Evolutionary conservation across 2,113 vertebrate species (phyloP).

Genomic region (Neofelis nebulosa): DNA sequence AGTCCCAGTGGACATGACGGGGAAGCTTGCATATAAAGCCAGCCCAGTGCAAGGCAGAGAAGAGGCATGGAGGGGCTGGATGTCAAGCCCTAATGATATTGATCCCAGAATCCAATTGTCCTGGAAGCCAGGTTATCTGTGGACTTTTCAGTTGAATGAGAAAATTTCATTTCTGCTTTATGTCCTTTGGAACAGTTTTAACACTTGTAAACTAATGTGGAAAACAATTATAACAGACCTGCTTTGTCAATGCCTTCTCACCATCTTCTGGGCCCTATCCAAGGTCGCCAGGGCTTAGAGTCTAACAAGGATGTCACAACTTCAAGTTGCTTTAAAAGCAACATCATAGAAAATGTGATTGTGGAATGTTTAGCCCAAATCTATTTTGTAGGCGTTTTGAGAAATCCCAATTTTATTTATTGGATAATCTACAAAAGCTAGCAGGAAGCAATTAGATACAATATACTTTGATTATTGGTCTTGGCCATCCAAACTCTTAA

Average conservation of each 20-base stretch:
- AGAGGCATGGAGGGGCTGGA: neutral
- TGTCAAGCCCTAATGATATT: neutral
- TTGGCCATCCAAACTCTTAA: neutral
- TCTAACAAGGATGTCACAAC: neutral
- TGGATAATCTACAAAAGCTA: slow-evolving; percentile 5
- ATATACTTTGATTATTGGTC: neutral
- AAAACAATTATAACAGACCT: neutral
- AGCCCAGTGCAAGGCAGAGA: neutral
- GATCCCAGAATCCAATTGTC: neutral
- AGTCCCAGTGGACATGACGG: neutral
- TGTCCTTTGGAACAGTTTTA: slow-evolving; percentile 8
- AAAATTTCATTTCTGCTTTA: neutral
- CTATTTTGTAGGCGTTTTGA: neutral
- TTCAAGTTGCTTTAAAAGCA: neutral
- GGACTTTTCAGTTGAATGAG: neutral
- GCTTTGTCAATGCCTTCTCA: neutral
- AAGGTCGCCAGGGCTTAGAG: neutral
- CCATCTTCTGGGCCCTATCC: neutral
- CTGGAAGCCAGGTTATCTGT: neutral
- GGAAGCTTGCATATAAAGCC: neutral
- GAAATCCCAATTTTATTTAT: neutral
- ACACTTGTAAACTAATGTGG: neutral
- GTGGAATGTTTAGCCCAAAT: neutral
- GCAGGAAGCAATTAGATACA: neutral
- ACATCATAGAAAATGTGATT: slow-evolving; percentile 12